Conservation (phyloP, 1,140 invertebrate species). For the Anagrus nilaparvatae region DNA sequence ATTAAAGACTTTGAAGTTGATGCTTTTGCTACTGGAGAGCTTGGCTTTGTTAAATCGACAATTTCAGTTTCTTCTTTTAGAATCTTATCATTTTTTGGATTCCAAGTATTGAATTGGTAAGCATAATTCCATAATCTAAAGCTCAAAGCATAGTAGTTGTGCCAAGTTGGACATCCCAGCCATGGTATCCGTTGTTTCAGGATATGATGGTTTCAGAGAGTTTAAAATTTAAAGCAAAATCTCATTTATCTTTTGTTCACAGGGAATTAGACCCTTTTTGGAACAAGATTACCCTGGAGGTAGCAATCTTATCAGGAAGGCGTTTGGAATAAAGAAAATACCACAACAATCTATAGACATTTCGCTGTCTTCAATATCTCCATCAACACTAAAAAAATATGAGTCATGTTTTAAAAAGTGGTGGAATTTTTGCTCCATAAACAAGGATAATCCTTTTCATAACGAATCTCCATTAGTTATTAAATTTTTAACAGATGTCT, state of each 20-base stretch:
- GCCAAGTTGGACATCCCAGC: slow-evolving; percentile 1
- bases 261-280: slow-evolving; percentile 6
- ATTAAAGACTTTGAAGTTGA: no score
- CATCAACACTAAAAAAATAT: slow-evolving; percentile 8
- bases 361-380: not conserved
- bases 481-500: slow-evolving; percentile 5
- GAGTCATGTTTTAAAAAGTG: slow-evolving; percentile 5
- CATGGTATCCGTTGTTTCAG: not conserved
- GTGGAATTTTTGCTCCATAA: slow-evolving; percentile 10
- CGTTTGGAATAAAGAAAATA: not conserved
- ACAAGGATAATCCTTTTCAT: not conserved
- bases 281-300: slow-evolving; percentile 9
- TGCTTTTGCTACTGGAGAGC: no score
- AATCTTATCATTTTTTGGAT: no score
- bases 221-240: slow-evolving; percentile 2
- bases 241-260: slow-evolving; percentile 6
- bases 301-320: slow-evolving; percentile 2
- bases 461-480: not conserved
- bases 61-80: no score
- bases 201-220: slow-evolving; percentile 1
- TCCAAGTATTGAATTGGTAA: no score
- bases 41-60: no score
- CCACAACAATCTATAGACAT: slow-evolving; percentile 5
- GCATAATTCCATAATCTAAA: no score
- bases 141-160: not conserved